These are phyloP conservation scores for Heteractis magnifica DNA, from an alignment of 92 coral and sea anemone species.

Conservation along the genomic window DNA sequence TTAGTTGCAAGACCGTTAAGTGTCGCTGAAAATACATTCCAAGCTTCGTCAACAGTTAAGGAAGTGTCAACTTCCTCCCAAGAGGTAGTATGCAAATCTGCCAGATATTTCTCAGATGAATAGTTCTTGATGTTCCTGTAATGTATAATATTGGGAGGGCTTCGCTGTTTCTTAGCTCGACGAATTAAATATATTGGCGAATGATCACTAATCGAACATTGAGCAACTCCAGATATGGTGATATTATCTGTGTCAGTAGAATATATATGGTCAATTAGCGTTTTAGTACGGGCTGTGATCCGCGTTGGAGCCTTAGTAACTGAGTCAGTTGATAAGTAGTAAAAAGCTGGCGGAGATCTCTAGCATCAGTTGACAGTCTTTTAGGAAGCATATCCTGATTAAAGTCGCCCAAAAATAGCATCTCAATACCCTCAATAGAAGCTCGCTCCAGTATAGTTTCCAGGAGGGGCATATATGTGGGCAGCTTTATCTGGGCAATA, in stretches of 20 bases:
- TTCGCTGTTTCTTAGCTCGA: slow-evolving; percentile 6
- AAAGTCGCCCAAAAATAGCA: slow-evolving; percentile 20
- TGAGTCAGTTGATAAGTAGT: slow-evolving; percentile 24
- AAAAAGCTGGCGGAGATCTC: slow-evolving; percentile 26
- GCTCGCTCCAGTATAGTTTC: slow-evolving; percentile 14
- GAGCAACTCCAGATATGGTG: background rate
- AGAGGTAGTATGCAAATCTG: slow-evolving; percentile 23
- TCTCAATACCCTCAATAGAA: slow-evolving; percentile 9
- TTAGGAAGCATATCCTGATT: slow-evolving; percentile 36
- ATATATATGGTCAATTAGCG: slow-evolving; percentile 10
- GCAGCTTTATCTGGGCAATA: slow-evolving; percentile 29
- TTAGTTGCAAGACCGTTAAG: slow-evolving; percentile 24
- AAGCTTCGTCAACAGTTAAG: slow-evolving; percentile 17
- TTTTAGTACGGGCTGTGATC: background rate
- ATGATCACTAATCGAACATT: slow-evolving; percentile 20
- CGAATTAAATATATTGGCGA: slow-evolving; percentile 2
- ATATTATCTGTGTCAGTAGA: too few species aligned
- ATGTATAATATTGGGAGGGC: slow-evolving; percentile 16
- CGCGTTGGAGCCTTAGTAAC: slow-evolving; percentile 7
- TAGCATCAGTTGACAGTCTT: slow-evolving; percentile 22
- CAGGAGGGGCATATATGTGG: background rate
- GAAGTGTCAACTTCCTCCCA: slow-evolving; percentile 24
- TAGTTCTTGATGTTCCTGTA: slow-evolving; percentile 9
- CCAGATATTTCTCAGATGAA: slow-evolving; percentile 17
- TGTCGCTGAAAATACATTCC: background rate